A percentile compares a stretch with the other conserved stretches of the same genome.
These are phyloP conservation scores for Zeugodacus cucurbitae DNA, from an alignment of 1,140 invertebrate genomes.

Conservation along the genomic window DNA sequence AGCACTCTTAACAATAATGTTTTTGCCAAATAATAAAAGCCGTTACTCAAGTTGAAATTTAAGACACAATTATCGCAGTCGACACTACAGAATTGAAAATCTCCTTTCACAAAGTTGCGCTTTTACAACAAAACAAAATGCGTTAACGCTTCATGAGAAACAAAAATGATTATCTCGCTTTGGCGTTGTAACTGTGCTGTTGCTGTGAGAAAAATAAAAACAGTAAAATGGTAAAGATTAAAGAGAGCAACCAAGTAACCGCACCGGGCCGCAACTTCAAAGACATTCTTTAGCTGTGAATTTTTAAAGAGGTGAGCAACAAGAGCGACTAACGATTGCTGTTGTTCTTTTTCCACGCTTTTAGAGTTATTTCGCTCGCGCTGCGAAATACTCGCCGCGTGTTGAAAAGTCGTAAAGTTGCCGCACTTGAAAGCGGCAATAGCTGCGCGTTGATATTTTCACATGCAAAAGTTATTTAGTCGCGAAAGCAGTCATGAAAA, in stretches of 20 bases:
- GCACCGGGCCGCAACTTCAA: not conserved
- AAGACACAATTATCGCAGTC: too few species aligned
- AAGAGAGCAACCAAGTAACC: not conserved
- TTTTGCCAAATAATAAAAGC: too few species aligned
- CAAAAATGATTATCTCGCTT: too few species aligned
- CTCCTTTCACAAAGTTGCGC: too few species aligned
- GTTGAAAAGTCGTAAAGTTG: constrained; percentile 20
- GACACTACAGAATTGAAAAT: too few species aligned
- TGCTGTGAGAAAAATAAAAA: not conserved
- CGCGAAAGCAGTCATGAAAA: constrained; percentile 27
- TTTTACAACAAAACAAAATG: too few species aligned
- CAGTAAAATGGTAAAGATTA: not conserved
- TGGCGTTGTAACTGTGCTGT: too few species aligned
- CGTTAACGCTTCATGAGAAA: too few species aligned
- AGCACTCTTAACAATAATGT: too few species aligned
- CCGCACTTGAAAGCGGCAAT: not conserved
- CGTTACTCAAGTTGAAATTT: too few species aligned
- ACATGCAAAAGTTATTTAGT: constrained; percentile 26
- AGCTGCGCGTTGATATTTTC: not conserved
- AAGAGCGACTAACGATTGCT: not conserved
- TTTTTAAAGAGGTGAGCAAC: not conserved
- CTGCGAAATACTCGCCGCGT: not conserved
- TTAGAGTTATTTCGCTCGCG: not conserved
- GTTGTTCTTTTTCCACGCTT: not conserved
- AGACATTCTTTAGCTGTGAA: not conserved